Percentiles rank a stretch among this genome's conserved stretches.
These are phyloP conservation scores for Cactoblastis cactorum DNA, from an alignment of 2,888 invertebrate genomes.

Conservation along the genomic window DNA sequence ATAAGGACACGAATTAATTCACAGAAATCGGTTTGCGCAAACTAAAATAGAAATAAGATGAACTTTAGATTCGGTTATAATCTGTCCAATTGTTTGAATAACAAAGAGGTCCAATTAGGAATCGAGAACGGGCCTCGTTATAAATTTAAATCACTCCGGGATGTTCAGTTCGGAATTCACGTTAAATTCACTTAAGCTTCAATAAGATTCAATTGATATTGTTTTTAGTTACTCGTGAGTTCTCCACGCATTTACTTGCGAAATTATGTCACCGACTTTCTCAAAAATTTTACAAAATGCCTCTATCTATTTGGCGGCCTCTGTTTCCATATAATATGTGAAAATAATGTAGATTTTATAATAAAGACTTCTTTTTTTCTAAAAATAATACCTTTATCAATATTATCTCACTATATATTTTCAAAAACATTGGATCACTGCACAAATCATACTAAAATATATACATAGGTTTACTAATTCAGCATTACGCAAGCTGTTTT, in stretches of 20 bases:
- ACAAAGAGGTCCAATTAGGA: slow-evolving; percentile 32
- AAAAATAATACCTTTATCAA: no score
- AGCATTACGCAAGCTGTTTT: no score
- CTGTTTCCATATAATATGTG: no score
- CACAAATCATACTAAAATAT: no score
- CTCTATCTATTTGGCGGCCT: no score
- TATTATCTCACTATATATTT: no score
- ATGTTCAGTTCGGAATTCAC: slow-evolving; percentile 23
- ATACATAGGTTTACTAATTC: no score
- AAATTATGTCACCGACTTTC: neutral
- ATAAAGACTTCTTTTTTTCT: no score
- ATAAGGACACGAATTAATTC: neutral
- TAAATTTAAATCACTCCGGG: slow-evolving; percentile 31
- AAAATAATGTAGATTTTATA: no score
- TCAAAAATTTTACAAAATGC: no score
- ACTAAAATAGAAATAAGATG: slow-evolving; percentile 15
- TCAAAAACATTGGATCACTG: no score
- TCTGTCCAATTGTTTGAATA: slow-evolving; percentile 28
- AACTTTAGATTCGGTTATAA: slow-evolving; percentile 21
- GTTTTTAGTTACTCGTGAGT: slow-evolving; percentile 10
- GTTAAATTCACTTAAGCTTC: slow-evolving; percentile 23
- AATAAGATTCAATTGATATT: slow-evolving; percentile 21
- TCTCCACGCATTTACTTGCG: neutral
- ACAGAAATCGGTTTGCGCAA: neutral
- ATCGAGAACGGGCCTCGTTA: slow-evolving; percentile 28